Conservation (phyloP, 2,797 vertebrate genomes). For the Lerista edwardsae region DNA sequence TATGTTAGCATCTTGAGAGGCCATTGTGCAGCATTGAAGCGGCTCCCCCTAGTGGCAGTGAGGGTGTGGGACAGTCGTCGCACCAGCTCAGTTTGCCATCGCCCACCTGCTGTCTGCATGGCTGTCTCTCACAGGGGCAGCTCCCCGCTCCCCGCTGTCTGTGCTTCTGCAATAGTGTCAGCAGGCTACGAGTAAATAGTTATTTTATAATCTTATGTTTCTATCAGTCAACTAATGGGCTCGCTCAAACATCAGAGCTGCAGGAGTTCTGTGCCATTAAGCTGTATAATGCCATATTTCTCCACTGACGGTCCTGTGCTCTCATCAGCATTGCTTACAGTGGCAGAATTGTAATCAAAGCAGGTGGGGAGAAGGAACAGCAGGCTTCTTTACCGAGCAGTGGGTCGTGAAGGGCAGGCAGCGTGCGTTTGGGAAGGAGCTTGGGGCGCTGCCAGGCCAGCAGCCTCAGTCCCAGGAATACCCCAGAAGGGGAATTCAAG, state of each 20-base stretch:
- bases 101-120: neutral
- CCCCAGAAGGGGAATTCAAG: neutral
- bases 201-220: slow-evolving; percentile 50
- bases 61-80: neutral
- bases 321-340: slow-evolving; percentile 41
- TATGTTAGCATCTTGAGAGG: neutral
- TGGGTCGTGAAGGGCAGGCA: neutral
- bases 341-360: slow-evolving; percentile 19
- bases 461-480: neutral
- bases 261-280: slow-evolving; percentile 51
- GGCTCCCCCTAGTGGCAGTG: neutral
- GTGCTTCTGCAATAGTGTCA: slow-evolving; percentile 9
- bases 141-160: neutral
- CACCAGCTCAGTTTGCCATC: neutral
- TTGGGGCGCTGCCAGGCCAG: neutral
- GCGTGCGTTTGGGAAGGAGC: neutral
- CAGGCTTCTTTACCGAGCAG: slow-evolving; percentile 1
- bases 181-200: slow-evolving; percentile 37
- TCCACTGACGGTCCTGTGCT: slow-evolving; percentile 30
- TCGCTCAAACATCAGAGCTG: slow-evolving; percentile 23
- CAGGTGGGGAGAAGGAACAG: neutral
- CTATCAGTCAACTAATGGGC: slow-evolving; percentile 48
- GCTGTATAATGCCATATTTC: slow-evolving; percentile 49
- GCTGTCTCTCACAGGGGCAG: neutral
- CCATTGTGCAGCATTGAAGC: neutral